A percentile compares a stretch with the other conserved stretches of the same genome.
These are phyloP conservation scores for Ichneumon xanthorius DNA, from an alignment of 2,888 invertebrate species.

Conservation along the genomic window DNA sequence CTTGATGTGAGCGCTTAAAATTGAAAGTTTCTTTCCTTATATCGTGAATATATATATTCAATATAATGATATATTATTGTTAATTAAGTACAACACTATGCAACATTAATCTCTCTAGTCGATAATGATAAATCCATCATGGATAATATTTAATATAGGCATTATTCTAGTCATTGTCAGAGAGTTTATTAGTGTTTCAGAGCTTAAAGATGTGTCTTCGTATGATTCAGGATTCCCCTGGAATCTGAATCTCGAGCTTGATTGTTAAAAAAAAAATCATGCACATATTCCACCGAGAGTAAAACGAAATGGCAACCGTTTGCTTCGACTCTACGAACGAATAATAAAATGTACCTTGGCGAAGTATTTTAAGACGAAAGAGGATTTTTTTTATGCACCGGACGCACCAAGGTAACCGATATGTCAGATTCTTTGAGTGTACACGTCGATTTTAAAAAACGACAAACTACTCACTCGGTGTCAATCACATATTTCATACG, in stretches of 20 bases:
- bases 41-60: slow-evolving; percentile 74
- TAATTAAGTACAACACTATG: slow-evolving; percentile 81
- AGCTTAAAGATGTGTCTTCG: slow-evolving; percentile 76
- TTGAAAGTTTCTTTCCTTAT: slow-evolving; percentile 73
- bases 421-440: slow-evolving; percentile 61
- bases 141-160: slow-evolving; percentile 77
- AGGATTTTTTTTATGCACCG: slow-evolving; percentile 30
- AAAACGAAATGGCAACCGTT: slow-evolving; percentile 45
- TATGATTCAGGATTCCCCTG: slow-evolving; percentile 69
- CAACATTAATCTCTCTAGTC: slow-evolving; percentile 75
- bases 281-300: slow-evolving; percentile 12
- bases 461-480: slow-evolving; percentile 31
- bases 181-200: slow-evolving; percentile 77
- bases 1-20: slow-evolving; percentile 84
- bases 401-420: slow-evolving; percentile 59
- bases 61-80: slow-evolving; percentile 67
- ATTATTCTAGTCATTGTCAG: slow-evolving; percentile 82
- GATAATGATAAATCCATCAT: slow-evolving; percentile 70
- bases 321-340: slow-evolving; percentile 24
- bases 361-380: slow-evolving; percentile 16
- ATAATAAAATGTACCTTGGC: slow-evolving; percentile 41
- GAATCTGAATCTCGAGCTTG: slow-evolving; percentile 42
- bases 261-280: neutral
- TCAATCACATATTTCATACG: slow-evolving; percentile 10
- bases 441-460: slow-evolving; percentile 25